Evolutionary conservation across 1,140 invertebrate species (phyloP).

Genomic region (Idris sp.): DNA sequence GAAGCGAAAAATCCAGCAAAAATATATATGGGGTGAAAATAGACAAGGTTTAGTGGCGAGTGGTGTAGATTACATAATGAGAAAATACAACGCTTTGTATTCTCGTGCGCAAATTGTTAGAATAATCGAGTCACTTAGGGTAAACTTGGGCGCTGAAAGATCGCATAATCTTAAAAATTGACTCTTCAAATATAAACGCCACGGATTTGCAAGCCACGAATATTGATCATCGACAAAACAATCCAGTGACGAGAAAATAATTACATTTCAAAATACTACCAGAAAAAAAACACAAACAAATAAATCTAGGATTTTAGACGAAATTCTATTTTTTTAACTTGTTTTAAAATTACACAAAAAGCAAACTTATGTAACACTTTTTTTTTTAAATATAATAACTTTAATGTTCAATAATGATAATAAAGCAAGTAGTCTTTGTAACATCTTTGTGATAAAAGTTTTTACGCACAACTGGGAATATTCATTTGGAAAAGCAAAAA

Average conservation of each 20-base stretch:
- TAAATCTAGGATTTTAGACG: too few species aligned
- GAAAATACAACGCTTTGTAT: constrained; percentile 45
- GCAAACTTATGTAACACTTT: too few species aligned
- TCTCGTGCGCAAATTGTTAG: constrained; percentile 42
- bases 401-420: constrained; percentile 29
- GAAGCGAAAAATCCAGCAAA: constrained; percentile 7
- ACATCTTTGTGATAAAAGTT: constrained; percentile 39
- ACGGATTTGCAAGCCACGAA: constrained; percentile 20
- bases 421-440: constrained; percentile 41
- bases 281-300: too few species aligned
- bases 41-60: constrained; percentile 43
- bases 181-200: constrained; percentile 12
- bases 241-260: neutral
- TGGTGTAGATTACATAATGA: constrained; percentile 52
- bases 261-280: too few species aligned
- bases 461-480: constrained; percentile 27
- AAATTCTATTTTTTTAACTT: too few species aligned
- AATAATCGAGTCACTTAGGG: constrained; percentile 53
- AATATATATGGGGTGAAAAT: constrained; percentile 45
- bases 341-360: too few species aligned
- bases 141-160: constrained; percentile 37
- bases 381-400: too few species aligned
- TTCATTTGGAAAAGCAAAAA: constrained; percentile 40
- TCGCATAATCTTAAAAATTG: constrained; percentile 49
- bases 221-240: constrained; percentile 11